Conservation (phyloP, 2,113 vertebrate species). For the Madoqua kirkii region DNA sequence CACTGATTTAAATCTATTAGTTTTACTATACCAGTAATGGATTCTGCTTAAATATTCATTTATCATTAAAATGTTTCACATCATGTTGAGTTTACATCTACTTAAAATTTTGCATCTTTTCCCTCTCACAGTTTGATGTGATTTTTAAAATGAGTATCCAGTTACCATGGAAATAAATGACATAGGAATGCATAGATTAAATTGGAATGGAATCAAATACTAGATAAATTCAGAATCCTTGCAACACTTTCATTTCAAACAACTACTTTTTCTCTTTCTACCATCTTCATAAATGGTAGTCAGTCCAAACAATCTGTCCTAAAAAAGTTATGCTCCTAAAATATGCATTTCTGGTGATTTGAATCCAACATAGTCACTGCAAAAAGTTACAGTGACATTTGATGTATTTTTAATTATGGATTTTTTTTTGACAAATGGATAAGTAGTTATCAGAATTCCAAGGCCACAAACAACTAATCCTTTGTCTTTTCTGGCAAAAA, state of each 20-base stretch:
- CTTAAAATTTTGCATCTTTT: conserved; percentile 7
- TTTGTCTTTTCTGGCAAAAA: not conserved
- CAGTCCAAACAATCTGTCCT: not conserved
- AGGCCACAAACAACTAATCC: not conserved
- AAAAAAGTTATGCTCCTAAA: not conserved
- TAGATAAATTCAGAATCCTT: conserved; percentile 16
- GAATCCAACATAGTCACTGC: not conserved
- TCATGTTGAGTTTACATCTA: not conserved
- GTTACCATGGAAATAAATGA: conserved; percentile 57
- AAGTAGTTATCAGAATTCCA: not conserved
- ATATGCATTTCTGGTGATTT: not conserved
- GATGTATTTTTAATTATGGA: not conserved
- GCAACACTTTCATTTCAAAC: conserved; percentile 24
- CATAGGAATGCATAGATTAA: conserved; percentile 1
- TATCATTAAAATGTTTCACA: not conserved
- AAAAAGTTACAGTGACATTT: not conserved
- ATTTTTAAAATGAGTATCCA: conserved; percentile 21
- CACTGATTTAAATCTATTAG: not conserved
- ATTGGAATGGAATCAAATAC: conserved; percentile 24
- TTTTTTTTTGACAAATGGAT: not conserved
- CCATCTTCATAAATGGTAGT: not conserved
- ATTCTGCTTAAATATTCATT: not conserved
- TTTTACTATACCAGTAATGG: not conserved
- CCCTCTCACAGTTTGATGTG: not conserved
- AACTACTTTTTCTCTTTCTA: not conserved